phyloP scores from a whole-genome alignment of 2,113 vertebrate species.

The Gymnobelideus leadbeateri region DNA sequence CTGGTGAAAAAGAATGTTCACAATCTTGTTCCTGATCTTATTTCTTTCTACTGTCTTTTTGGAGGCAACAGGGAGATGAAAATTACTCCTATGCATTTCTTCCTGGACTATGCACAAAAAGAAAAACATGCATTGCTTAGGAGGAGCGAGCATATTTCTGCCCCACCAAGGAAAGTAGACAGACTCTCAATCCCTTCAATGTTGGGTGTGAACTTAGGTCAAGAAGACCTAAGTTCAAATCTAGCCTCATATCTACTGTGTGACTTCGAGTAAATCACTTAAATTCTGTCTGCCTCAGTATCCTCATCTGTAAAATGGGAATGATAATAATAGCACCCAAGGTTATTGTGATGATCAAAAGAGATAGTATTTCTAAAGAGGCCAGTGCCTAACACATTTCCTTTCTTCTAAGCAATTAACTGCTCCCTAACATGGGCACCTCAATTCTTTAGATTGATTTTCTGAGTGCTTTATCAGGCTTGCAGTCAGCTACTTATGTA shows the following conservation, averaged over 20 bases:
- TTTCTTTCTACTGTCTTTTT: constrained; percentile 58
- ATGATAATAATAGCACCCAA: background rate
- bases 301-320: background rate
- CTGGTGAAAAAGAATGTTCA: constrained; percentile 37
- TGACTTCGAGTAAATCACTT: background rate
- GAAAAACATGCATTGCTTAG: constrained; percentile 40
- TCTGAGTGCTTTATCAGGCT: background rate
- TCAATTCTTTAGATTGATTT: background rate
- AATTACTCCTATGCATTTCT: constrained; percentile 37
- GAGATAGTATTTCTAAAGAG: background rate
- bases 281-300: background rate
- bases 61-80: constrained; percentile 55
- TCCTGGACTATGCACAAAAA: constrained; percentile 38
- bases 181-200: background rate
- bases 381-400: background rate
- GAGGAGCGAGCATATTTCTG: constrained; percentile 38
- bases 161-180: background rate
- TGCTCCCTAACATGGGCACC: background rate
- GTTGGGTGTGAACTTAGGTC: background rate
- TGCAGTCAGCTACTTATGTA: background rate
- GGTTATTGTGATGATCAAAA: background rate
- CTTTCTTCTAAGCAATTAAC: background rate
- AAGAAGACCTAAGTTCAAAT: background rate
- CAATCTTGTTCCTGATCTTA: constrained; percentile 61
- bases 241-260: background rate